phyloP scores from a whole-genome alignment of 2,888 invertebrate genomes.

The Sarcophaga carnaria region DNA sequence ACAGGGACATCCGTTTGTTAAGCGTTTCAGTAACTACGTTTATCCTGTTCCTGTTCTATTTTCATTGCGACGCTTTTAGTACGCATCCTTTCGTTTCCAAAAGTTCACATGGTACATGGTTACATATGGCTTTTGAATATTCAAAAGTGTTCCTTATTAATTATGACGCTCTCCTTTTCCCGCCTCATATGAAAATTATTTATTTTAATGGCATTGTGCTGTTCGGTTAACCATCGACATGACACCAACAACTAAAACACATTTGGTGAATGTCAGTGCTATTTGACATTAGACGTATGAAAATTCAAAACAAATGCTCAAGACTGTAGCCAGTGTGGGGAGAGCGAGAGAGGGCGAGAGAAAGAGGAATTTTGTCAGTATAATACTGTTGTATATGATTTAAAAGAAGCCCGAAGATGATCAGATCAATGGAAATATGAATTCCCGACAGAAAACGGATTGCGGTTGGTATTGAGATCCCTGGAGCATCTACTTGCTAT shows the following conservation, averaged over 20 bases:
- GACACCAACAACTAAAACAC: slow-evolving; percentile 1
- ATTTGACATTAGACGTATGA: neutral
- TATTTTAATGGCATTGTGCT: slow-evolving; percentile 56
- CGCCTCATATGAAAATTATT: neutral
- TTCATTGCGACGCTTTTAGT: slow-evolving; percentile 31
- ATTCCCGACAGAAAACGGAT: no score
- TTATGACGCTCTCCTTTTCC: slow-evolving; percentile 72
- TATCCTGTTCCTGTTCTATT: slow-evolving; percentile 52
- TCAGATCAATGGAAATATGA: no score
- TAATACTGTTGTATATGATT: no score
- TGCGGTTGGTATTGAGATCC: no score
- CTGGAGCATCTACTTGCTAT: no score
- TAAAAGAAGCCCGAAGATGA: no score
- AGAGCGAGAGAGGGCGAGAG: no score
- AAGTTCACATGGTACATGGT: slow-evolving; percentile 41
- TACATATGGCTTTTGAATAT: slow-evolving; percentile 72
- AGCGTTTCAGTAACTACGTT: neutral
- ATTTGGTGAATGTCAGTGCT: slow-evolving; percentile 34
- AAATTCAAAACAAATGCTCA: neutral
- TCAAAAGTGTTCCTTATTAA: slow-evolving; percentile 73
- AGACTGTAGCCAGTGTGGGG: no score
- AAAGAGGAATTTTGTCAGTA: no score
- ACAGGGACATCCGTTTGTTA: slow-evolving; percentile 1
- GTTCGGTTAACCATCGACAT: slow-evolving; percentile 57
- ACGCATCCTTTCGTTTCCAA: slow-evolving; percentile 32